Evolutionary conservation across 2,113 vertebrate genomes (phyloP).

Genomic region (Ceyx melanurus): DNA sequence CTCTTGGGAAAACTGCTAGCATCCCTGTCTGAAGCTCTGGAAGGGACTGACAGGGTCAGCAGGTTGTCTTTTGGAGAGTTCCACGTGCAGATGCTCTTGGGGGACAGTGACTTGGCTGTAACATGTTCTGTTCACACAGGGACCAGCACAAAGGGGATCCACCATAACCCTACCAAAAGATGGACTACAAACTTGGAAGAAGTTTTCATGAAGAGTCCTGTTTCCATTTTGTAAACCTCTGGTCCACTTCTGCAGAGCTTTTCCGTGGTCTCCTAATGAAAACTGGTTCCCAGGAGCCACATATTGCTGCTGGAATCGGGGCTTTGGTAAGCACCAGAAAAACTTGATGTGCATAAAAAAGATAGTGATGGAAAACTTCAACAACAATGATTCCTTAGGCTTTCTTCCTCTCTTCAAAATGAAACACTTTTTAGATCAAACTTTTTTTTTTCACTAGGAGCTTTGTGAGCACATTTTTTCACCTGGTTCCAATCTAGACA

Average conservation of each 20-base stretch:
- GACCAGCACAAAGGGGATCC: background rate
- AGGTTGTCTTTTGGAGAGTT: background rate
- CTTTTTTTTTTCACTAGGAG: background rate
- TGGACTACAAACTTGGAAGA: background rate
- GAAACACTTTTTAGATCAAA: slow-evolving; percentile 56
- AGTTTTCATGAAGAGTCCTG: background rate
- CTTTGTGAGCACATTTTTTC: slow-evolving; percentile 17
- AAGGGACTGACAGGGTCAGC: background rate
- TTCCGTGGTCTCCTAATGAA: background rate
- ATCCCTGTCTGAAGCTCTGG: background rate
- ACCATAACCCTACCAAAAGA: background rate
- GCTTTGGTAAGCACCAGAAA: background rate
- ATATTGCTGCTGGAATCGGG: background rate
- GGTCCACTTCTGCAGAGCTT: background rate
- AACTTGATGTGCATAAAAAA: background rate
- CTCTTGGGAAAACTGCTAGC: background rate
- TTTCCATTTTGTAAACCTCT: background rate
- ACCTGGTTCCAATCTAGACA: slow-evolving; percentile 50
- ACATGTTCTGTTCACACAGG: background rate
- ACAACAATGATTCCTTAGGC: background rate
- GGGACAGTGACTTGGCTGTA: background rate
- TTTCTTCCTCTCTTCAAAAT: slow-evolving; percentile 51
- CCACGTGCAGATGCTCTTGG: background rate
- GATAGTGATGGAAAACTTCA: slow-evolving; percentile 37
- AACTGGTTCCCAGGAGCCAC: background rate